Percentiles rank a stretch among this genome's conserved stretches.
Evolutionary conservation across 2,113 vertebrate species (phyloP).

Genomic region (Panurus biarmicus): DNA sequence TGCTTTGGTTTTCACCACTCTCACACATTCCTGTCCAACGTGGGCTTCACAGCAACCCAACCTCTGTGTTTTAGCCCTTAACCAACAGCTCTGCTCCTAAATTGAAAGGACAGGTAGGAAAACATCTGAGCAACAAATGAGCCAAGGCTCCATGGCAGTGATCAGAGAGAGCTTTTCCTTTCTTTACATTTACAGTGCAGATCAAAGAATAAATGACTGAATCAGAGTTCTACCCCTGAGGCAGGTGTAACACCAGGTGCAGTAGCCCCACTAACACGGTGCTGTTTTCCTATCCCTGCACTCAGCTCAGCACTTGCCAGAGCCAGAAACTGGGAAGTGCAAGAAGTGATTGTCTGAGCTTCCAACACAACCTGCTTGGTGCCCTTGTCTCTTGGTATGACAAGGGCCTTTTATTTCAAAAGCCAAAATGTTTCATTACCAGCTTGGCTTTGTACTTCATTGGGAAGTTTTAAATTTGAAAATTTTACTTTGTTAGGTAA

Average conservation of each 20-base stretch:
- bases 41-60: rapidly evolving
- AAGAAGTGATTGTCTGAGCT: neutral
- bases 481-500: neutral
- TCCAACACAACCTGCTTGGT: neutral
- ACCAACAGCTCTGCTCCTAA: neutral
- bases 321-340: neutral
- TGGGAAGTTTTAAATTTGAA: neutral
- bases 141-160: neutral
- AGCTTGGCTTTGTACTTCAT: neutral
- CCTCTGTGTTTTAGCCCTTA: neutral
- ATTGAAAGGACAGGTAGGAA: neutral
- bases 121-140: neutral
- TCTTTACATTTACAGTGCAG: neutral
- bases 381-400: neutral
- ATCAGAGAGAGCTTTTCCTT: neutral
- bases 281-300: neutral
- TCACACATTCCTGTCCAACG: neutral
- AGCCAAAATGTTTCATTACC: neutral
- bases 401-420: neutral
- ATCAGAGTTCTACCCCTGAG: neutral
- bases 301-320: neutral
- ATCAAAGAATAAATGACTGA: neutral
- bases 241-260: neutral
- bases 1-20: neutral
- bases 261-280: rapidly evolving